Evolutionary conservation across 2,113 vertebrate species (phyloP).

Genomic region (Oreochromis niloticus): DNA sequence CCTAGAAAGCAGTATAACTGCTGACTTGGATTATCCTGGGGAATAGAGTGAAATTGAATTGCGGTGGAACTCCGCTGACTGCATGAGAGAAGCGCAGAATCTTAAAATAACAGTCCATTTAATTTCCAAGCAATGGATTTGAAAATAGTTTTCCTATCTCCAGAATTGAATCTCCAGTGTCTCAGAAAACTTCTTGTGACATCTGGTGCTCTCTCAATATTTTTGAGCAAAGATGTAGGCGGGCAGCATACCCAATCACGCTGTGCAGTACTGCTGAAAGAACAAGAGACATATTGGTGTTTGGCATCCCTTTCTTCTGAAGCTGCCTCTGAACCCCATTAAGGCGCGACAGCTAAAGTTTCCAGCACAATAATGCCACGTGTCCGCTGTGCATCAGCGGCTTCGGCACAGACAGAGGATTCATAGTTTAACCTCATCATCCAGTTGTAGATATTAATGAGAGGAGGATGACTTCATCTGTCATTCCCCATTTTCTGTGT

Average conservation of each 20-base stretch:
- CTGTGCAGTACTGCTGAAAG: slow-evolving; percentile 9
- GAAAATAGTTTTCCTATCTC: slow-evolving; percentile 66
- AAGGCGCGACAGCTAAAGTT: background rate
- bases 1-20: background rate
- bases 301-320: slow-evolving; percentile 3
- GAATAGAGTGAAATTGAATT: slow-evolving; percentile 51
- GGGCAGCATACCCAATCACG: slow-evolving; percentile 37
- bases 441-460: slow-evolving; percentile 59
- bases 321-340: slow-evolving; percentile 1
- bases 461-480: slow-evolving; percentile 46
- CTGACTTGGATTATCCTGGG: slow-evolving; percentile 7
- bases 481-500: slow-evolving; percentile 47
- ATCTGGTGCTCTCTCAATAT: slow-evolving; percentile 36
- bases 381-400: background rate
- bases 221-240: slow-evolving; percentile 19
- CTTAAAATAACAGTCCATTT: slow-evolving; percentile 48
- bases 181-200: slow-evolving; percentile 49
- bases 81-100: background rate
- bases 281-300: slow-evolving; percentile 4
- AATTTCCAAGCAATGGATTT: slow-evolving; percentile 37
- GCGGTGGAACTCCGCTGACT: slow-evolving; percentile 13
- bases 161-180: slow-evolving; percentile 63
- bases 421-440: slow-evolving; percentile 50
- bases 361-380: background rate
- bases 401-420: background rate